Conservation (phyloP, 2,888 invertebrate genomes). For the Noctua fimbriata region DNA sequence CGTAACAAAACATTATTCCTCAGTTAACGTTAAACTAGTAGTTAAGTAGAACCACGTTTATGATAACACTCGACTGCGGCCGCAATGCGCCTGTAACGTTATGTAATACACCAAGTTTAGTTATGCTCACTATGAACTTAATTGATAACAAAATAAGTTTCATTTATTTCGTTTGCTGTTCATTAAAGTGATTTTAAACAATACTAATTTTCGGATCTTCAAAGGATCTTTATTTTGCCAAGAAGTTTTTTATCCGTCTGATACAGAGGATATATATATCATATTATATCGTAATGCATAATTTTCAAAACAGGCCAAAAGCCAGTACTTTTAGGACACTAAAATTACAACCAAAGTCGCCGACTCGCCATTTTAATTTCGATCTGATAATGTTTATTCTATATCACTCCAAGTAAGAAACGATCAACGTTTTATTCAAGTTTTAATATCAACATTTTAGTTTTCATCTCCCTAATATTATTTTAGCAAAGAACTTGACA, state of each 20-base stretch:
- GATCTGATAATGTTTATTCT: background rate
- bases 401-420: background rate
- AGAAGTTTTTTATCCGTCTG: background rate
- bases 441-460: background rate
- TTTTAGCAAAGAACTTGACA: background rate
- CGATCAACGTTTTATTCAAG: background rate
- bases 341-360: background rate
- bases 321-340: background rate
- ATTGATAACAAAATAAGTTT: background rate
- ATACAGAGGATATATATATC: too few species aligned
- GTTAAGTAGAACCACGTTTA: slow-evolving; percentile 18
- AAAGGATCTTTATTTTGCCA: background rate
- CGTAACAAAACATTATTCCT: slow-evolving; percentile 14
- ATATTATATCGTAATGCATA: background rate
- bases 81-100: slow-evolving; percentile 24
- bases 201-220: background rate
- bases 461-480: background rate
- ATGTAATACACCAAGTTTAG: background rate
- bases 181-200: background rate
- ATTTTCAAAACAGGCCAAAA: background rate
- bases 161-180: background rate
- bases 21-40: background rate
- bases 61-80: slow-evolving; percentile 20
- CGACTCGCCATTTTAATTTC: background rate
- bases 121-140: background rate